Conservation (phyloP, 92 coral and sea anemone genomes). For the Palythoa caribaeorum region DNA sequence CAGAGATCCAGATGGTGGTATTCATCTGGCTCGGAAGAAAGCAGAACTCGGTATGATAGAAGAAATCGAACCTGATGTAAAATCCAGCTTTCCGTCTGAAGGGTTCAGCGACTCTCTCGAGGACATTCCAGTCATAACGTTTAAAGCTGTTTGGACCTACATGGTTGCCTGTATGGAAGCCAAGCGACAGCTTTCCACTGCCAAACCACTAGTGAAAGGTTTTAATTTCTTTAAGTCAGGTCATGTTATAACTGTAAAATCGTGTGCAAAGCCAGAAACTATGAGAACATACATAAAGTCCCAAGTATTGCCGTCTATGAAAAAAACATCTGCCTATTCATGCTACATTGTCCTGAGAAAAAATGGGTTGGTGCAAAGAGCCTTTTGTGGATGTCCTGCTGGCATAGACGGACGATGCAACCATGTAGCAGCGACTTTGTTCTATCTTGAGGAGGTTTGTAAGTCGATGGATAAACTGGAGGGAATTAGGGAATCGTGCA, state of each 20-base stretch:
- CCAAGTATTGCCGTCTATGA: constrained; percentile 54
- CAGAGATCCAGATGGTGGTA: constrained; percentile 31
- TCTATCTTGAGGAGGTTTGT: constrained; percentile 41
- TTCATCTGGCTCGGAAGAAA: constrained; percentile 31
- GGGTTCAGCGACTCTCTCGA: constrained; percentile 2
- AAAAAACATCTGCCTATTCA: constrained; percentile 34
- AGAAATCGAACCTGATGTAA: constrained; percentile 48
- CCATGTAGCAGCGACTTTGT: constrained; percentile 57
- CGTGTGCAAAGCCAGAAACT: not conserved
- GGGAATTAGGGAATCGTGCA: too few species aligned
- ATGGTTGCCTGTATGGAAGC: constrained; percentile 53
- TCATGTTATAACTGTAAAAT: constrained; percentile 27
- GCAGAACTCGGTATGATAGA: constrained; percentile 35
- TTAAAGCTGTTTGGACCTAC: constrained; percentile 46
- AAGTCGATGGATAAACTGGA: not conserved
- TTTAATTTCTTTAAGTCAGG: constrained; percentile 54
- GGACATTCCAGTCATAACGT: not conserved
- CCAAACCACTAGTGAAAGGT: constrained; percentile 48
- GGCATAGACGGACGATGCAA: constrained; percentile 54
- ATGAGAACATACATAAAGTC: constrained; percentile 35
- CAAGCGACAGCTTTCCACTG: constrained; percentile 41
- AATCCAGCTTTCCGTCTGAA: constrained; percentile 1
- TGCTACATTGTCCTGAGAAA: constrained; percentile 37
- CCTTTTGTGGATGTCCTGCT: constrained; percentile 55
- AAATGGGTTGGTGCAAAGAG: constrained; percentile 37